Evolutionary conservation across 2,888 invertebrate genomes (phyloP).

Genomic region (Aricia artaxerxes): DNA sequence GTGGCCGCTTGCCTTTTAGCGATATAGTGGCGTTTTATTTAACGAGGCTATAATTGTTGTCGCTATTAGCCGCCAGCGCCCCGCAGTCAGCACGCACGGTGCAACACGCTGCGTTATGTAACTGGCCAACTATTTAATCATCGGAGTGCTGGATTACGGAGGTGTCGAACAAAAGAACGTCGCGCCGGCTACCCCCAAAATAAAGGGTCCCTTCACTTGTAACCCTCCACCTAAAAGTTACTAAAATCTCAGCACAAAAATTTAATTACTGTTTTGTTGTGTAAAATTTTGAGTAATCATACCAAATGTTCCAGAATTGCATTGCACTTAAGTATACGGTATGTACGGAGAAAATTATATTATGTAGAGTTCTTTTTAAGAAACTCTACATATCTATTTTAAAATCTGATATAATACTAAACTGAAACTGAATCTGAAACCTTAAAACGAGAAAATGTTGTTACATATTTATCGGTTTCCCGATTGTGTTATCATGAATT

Average conservation of each 20-base stretch:
- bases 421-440: too few species aligned
- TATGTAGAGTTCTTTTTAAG: background rate
- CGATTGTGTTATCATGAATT: too few species aligned
- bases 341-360: background rate
- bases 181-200: constrained; percentile 16
- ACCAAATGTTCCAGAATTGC: background rate
- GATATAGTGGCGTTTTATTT: constrained; percentile 11
- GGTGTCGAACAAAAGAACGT: constrained; percentile 17
- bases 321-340: background rate
- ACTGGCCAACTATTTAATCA: constrained; percentile 29
- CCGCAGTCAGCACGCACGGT: background rate
- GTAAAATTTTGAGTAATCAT: background rate
- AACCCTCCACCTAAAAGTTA: background rate
- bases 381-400: background rate
- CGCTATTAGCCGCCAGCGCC: background rate
- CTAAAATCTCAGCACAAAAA: background rate
- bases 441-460: too few species aligned
- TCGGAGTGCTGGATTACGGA: constrained; percentile 20
- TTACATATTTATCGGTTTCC: too few species aligned
- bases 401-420: too few species aligned
- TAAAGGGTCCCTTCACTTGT: background rate
- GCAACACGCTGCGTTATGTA: constrained; percentile 25
- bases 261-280: background rate
- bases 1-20: background rate
- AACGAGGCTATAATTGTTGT: constrained; percentile 10